Evolutionary conservation across 2,113 vertebrate genomes (phyloP), one percentile per base, ranked within the genome.

Genomic region (Cyprinus carpio): DNA sequence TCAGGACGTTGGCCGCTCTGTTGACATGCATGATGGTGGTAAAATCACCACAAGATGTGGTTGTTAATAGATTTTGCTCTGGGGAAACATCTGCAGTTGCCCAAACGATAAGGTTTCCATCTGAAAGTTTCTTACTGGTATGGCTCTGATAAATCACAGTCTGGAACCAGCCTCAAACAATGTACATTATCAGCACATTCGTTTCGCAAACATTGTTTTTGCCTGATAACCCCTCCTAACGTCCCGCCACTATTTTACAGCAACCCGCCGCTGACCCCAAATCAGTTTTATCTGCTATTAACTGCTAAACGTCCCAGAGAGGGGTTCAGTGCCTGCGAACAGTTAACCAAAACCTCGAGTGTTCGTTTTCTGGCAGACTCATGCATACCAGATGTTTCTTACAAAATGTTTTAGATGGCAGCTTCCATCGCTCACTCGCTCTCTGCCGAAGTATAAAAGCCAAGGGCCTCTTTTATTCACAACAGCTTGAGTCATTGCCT

Each of bases 341-440:
- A 5, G 40, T 69, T 49, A 82, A 34, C 18, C 40, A 82, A 67
- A 82, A 71, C 29, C 29, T 58, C 20, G 49, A 77, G 40, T 15
- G 37, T 46, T 1, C 4, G 1, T 37, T n/a, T 79, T 93, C 90
- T 93, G 93, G 94, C 92, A 89, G 31, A 76, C 79, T 87, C 86
- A 34, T 40, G 85, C 40, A 82, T 86, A 85, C 90, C 94, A 95
- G 93, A 95, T 95, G 93, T 94, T 94, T 84, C 85, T 85, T 75
- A 91, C 92, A 90, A 92, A 85, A 83, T 34, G 13, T 91, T 91
- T 91, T 91, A 91, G 90, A 93, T 88, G 85, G 89, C 87, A 90
- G 87, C 81, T 87, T 89, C 77, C 81, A 58, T 80, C 81, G 69
- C 75, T 29, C 83, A 86, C 81, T 87, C 75, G 25, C 83, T 87